Conservation (phyloP, 2,888 invertebrate species). For the Acheta domesticus region DNA sequence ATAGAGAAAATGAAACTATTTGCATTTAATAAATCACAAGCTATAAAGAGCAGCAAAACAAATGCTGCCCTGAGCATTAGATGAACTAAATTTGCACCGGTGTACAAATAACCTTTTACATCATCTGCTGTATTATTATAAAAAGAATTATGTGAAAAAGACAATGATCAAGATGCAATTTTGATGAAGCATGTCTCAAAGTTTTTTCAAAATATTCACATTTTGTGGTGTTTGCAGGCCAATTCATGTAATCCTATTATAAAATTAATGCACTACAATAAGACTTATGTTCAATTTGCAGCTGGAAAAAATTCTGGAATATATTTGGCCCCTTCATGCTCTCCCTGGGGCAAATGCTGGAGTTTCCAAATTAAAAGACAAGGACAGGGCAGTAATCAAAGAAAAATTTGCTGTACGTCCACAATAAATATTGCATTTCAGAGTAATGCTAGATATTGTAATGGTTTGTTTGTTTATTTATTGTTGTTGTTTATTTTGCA, state of each 20-base stretch:
- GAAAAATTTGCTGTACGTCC: slow-evolving; percentile 80
- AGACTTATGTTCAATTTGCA: slow-evolving; percentile 48
- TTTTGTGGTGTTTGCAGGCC: slow-evolving; percentile 33
- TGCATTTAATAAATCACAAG: too few relatives aligned
- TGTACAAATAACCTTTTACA: too few relatives aligned
- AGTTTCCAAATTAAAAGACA: slow-evolving; percentile 74
- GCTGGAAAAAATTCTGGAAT: slow-evolving; percentile 79
- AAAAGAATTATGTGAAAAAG: too few relatives aligned
- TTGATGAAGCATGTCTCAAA: not conserved
- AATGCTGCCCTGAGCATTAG: too few relatives aligned
- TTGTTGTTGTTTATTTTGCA: slow-evolving; percentile 47
- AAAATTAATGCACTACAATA: not conserved
- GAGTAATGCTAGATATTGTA: not conserved
- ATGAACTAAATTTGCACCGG: too few relatives aligned
- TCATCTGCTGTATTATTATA: too few relatives aligned
- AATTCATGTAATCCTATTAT: slow-evolving; percentile 33
- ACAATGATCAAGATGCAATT: too few relatives aligned
- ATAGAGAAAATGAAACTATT: too few relatives aligned
- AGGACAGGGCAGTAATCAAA: slow-evolving; percentile 79
- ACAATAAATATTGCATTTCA: not conserved
- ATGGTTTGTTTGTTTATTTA: slow-evolving; percentile 23
- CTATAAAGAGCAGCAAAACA: too few relatives aligned
- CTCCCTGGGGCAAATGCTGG: slow-evolving; percentile 54
- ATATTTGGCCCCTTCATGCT: slow-evolving; percentile 68
- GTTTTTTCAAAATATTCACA: slow-evolving; percentile 26